phyloP scores from a whole-genome alignment of 1,140 invertebrate genomes.

The Teleogryllus occipitalis region DNA sequence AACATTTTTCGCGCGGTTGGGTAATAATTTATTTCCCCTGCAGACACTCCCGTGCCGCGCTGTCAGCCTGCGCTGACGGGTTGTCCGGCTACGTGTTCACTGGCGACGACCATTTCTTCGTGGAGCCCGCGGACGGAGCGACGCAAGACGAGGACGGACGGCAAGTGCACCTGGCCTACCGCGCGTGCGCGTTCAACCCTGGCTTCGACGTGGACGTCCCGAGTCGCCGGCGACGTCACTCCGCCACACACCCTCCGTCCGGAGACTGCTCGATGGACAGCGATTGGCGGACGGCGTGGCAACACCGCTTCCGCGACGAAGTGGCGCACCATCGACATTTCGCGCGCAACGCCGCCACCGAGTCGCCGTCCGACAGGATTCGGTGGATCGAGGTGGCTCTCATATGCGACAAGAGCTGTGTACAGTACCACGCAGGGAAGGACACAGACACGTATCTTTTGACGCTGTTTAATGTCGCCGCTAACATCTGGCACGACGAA shows the following conservation, averaged over 20 bases:
- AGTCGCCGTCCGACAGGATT: no score
- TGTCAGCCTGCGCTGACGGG: slow-evolving; percentile 49
- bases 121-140: slow-evolving; percentile 41
- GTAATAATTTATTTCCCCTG: no score
- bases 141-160: slow-evolving; percentile 37
- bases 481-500: slow-evolving; percentile 54
- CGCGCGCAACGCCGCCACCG: no score
- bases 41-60: slow-evolving; percentile 40
- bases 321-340: not conserved
- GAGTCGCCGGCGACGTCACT: not conserved
- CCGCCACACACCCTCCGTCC: not conserved
- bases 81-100: slow-evolving; percentile 43
- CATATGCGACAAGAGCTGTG: slow-evolving; percentile 56
- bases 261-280: not conserved
- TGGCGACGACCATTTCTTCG: slow-evolving; percentile 38
- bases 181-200: no score
- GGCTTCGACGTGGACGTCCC: not conserved
- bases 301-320: not conserved
- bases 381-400: slow-evolving; percentile 46
- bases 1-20: no score
- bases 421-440: slow-evolving; percentile 49
- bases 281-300: not conserved
- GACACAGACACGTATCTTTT: slow-evolving; percentile 58
- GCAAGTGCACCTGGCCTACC: slow-evolving; percentile 38
- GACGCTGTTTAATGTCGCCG: slow-evolving; percentile 60